Evolutionary conservation across 2,797 vertebrate genomes (phyloP).

Genomic region (Siniperca obscura): DNA sequence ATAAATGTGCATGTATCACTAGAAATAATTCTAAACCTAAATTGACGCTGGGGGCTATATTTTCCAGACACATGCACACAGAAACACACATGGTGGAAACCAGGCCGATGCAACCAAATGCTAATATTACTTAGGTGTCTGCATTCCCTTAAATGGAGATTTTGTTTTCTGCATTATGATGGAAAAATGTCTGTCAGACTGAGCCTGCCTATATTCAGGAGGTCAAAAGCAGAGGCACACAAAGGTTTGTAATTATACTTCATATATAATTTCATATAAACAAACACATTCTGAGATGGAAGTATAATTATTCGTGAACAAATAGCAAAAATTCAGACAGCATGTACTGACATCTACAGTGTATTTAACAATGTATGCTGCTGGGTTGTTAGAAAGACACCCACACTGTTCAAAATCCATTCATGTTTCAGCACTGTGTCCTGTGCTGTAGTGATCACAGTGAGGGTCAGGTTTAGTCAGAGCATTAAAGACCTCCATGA

Average conservation of each 20-base stretch:
- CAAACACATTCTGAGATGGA: background rate
- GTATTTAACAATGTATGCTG: background rate
- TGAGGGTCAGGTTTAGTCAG: slow-evolving; percentile 13
- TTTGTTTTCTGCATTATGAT: background rate
- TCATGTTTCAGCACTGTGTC: slow-evolving; percentile 4
- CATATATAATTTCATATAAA: background rate
- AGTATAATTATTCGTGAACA: background rate
- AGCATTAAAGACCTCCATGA: background rate
- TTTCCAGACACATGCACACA: background rate
- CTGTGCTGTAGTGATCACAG: background rate
- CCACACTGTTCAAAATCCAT: background rate
- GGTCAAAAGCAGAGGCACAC: slow-evolving; percentile 10
- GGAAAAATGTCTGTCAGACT: background rate
- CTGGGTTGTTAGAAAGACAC: background rate
- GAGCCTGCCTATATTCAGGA: background rate
- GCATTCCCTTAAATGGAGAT: background rate
- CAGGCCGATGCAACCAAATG: background rate
- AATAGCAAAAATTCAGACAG: background rate
- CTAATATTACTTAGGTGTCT: background rate
- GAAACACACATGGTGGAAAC: background rate
- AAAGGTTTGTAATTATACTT: slow-evolving; percentile 9
- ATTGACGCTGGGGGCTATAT: background rate
- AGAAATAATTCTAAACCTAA: background rate
- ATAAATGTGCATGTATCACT: background rate
- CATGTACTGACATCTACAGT: background rate